Evolutionary conservation across 1,140 invertebrate genomes (phyloP), one percentile per base, ranked within the genome.

Genomic region (Tetramorium simillimum): DNA sequence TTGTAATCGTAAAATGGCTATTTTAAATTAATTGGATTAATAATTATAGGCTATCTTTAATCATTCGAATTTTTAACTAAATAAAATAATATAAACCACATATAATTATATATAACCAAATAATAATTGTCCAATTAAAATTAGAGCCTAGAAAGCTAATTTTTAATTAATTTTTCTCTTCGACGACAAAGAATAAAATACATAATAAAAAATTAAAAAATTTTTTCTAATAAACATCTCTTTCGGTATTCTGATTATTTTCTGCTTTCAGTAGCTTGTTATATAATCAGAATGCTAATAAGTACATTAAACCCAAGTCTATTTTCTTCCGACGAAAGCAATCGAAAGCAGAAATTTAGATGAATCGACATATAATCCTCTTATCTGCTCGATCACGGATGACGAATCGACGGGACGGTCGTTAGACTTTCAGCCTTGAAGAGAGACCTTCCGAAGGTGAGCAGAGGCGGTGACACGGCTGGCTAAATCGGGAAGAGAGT

Each of bases 391-490:
- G 51, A 86, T 86, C 75, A 28, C 43, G 84, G 16, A 58, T 78
- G 84, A 86, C 46, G 37, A 60, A 78, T 85, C 58, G 73, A 51
- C 43, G 49, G 18, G 62, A 81, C 88, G 89, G 89, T 90, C 89
- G 85, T 91, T 91, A 86, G 89, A 87, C 89, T 80, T 77, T 76
- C 90, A 88, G 76, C 86, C 87, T 92, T 86, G 87, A 67, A 63
- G 53, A 37, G 81, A 92, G 92, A 92, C 92, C 92, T 92, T 92
- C 91, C 89, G 89, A 92, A 92, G 92, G 92, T 89, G 85, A 91
- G 77, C 78, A 85, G 86, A 90, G 72, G 46, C 65, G 49, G 72
- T 77, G 81, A 90, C 85, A 85, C 76, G 80, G 53, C 28, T 76
- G 58, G 86, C 87, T 91, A 91, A 87, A 91, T 87, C 89, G 87